Evolutionary conservation across 2,888 invertebrate genomes (phyloP), one percentile per base, ranked within the genome.

Genomic region (Rutpela maculata): DNA sequence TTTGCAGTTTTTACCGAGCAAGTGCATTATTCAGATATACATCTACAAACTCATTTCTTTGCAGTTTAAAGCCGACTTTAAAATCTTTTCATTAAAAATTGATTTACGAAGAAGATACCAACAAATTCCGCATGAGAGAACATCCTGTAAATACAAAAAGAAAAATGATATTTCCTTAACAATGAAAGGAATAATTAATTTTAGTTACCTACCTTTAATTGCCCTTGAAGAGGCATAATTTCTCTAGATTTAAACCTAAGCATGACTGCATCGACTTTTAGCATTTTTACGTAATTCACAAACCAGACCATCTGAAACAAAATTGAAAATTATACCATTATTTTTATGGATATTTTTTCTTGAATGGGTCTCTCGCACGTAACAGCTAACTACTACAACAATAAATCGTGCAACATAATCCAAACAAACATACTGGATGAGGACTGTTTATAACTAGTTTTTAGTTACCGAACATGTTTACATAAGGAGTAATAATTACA

Each of bases 201-300:
- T 63, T 43, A 65, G 65, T 43, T 17, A 38, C 65, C 22, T 38
- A 65, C 65, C 65, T 65, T 43, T 65, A 65, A 65, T 43, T 18
- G 65, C 65, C 65, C 65, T 65, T 65, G 65, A 65, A 65, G 65
- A 50, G 15, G 65, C 38, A 38, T 65, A 43, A 65, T 43, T 38
- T 38, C 22, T 7, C 43, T 18, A n/a, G 18, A 38, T 12, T 38
- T 38, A n/a, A n/a, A 38, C 10, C 38, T 18, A 38, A 19, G 19
- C 65, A 65, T 65, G 65, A 18, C 65, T 18, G 19, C 43, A 11
- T 65, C 19, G 18, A 65, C 43, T 65, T 65, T 65, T 65, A 43
- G 10, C 43, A 19, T 43, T 17, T 22, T 15, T 50, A 65, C 65
- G 22, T 65, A 38, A 65, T 43, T 65, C 65, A 65, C 43, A 22